These are phyloP conservation scores for Pycnomerus fuliginosus DNA, from an alignment of 2,888 invertebrate genomes.

Conservation along the genomic window DNA sequence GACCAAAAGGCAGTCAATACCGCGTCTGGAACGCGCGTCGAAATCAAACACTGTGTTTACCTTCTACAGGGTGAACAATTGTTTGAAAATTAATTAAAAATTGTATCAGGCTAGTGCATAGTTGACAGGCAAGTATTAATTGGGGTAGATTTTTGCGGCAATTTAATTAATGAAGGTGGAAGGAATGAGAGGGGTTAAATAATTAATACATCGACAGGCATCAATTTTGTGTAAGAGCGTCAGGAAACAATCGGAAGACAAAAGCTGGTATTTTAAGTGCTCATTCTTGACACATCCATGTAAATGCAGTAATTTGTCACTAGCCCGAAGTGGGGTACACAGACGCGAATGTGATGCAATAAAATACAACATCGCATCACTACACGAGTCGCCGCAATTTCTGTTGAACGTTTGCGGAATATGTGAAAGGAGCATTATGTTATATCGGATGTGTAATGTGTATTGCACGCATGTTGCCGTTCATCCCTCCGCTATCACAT, in stretches of 20 bases:
- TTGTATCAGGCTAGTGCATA: background rate
- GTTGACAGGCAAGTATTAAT: background rate
- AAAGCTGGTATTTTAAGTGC: constrained; percentile 25
- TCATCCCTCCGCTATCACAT: too few relatives aligned
- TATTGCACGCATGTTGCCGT: constrained; percentile 10
- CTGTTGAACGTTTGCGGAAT: constrained; percentile 25
- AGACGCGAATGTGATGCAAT: constrained; percentile 30
- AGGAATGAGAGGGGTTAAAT: constrained; percentile 25
- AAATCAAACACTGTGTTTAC: constrained; percentile 27
- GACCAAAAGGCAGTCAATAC: constrained; percentile 40
- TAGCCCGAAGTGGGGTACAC: constrained; percentile 28
- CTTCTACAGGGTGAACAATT: too few relatives aligned
- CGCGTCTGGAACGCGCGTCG: constrained; percentile 33
- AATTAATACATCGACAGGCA: constrained; percentile 33
- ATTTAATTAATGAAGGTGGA: constrained; percentile 19
- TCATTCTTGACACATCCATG: constrained; percentile 35
- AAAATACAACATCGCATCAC: constrained; percentile 28
- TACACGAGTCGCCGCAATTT: constrained; percentile 25
- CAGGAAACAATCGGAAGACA: constrained; percentile 9
- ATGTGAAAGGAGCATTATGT: constrained; percentile 22
- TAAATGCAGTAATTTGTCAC: constrained; percentile 36
- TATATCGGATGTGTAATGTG: constrained; percentile 12
- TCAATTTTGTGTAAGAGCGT: constrained; percentile 21
- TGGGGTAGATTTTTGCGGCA: constrained; percentile 8
- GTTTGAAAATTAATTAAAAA: too few relatives aligned